Evolutionary conservation across 2,113 vertebrate species (phyloP), one percentile per base, ranked within the genome.

Genomic region (Trochalopteron elliotii): DNA sequence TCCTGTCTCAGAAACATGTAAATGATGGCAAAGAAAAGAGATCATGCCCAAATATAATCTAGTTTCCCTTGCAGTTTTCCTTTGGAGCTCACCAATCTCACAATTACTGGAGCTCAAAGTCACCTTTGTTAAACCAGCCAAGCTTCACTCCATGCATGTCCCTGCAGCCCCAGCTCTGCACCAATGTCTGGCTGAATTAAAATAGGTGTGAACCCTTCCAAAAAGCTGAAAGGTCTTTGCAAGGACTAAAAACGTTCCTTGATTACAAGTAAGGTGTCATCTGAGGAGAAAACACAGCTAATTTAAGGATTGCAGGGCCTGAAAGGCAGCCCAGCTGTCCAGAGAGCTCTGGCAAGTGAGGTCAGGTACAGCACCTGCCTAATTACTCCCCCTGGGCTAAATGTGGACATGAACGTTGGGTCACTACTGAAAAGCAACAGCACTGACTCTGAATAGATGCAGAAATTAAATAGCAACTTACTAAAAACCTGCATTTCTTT

Each of bases 81-180:
- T 56, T 47, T 10, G 4, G 91, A 93, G 42, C 74, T 80, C 89
- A 52, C 93, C 80, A 69, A 47, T 55, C 87, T 75, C 79, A 53
- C 87, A 89, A 16, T 61, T 69, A 24, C 67, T 56, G 70, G 56
- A 94, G 84, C 45, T 94, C 87, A 96, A 94, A 94, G 93, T 94
- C 89, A 97, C 91, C 89, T 88, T 53, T 50, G 81, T 42, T 39
- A 55, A 72, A 83, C 23, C 82, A 93, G 93, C 81, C 63, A 56
- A 57, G 82, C 70, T 87, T 71, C 67, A 45, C 53, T 33, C 21
- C 5, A 4, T 2, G 6, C 31, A 1, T 42, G 64, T 83, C 90
- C 92, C 83, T 59, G 75, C 70, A 94, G 96, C 84, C 82, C 78
- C 15, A 4, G 80, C 82, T 57, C 91, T 90, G 92, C 83, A 81